These are phyloP conservation scores for Heterodera carotae DNA, from an alignment of 1,140 invertebrate genomes.

Conservation along the genomic window DNA sequence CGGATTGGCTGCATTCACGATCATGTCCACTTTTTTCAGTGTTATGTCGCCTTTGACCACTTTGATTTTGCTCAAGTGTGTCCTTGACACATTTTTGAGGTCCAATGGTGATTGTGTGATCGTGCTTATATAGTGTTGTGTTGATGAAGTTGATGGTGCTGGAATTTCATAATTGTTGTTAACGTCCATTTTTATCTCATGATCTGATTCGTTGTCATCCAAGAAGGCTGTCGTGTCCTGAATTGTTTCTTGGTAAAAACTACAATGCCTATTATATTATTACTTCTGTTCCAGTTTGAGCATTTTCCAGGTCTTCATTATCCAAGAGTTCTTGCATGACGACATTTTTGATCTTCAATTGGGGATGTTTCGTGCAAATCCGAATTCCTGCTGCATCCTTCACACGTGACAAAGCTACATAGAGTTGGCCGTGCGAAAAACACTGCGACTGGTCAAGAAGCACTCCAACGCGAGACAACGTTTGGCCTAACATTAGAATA, in stretches of 20 bases:
- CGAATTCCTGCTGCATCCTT: not conserved
- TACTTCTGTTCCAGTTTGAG: not conserved
- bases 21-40: not conserved
- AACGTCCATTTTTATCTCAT: not conserved
- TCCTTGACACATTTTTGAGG: not conserved
- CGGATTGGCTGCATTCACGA: not conserved
- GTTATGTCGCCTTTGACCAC: not conserved
- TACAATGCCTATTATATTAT: not conserved
- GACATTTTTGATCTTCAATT: not conserved
- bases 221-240: not conserved
- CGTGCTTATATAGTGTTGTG: not conserved
- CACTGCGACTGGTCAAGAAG: not conserved
- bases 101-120: not conserved
- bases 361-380: not conserved
- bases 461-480: not conserved
- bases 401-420: slow-evolving; percentile 23
- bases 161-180: not conserved
- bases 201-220: not conserved
- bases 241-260: not conserved
- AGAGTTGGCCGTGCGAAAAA: slow-evolving; percentile 22
- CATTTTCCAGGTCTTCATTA: not conserved
- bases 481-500: slow-evolving; percentile 10
- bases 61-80: not conserved
- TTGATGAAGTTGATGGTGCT: too few species aligned
- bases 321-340: not conserved